A percentile compares a stretch with the other conserved stretches of the same genome.
phyloP scores from a whole-genome alignment of 2,888 invertebrate species.

The Pinctada fucata region DNA sequence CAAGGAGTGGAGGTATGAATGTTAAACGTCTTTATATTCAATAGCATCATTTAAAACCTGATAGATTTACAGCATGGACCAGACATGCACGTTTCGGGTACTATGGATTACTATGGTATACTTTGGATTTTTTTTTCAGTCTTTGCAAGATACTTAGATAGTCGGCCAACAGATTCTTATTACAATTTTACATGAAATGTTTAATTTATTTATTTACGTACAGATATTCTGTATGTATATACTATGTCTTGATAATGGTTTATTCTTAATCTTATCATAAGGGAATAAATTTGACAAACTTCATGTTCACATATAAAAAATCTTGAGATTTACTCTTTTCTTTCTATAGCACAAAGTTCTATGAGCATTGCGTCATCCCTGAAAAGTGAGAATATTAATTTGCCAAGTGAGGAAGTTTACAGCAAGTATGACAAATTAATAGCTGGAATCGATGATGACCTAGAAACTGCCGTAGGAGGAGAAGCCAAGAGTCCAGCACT shows the following conservation, averaged over 20 bases:
- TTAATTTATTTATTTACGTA: too few relatives aligned
- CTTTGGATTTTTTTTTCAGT: not conserved
- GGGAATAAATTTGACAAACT: too few relatives aligned
- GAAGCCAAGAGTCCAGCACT: slow-evolving; percentile 40
- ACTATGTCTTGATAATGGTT: too few relatives aligned
- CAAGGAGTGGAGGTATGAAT: slow-evolving; percentile 30
- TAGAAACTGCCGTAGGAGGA: slow-evolving; percentile 53
- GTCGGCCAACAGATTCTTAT: not conserved
- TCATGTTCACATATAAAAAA: too few relatives aligned
- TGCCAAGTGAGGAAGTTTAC: slow-evolving; percentile 62
- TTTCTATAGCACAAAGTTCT: slow-evolving; percentile 44
- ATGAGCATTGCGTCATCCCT: slow-evolving; percentile 59
- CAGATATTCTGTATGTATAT: too few relatives aligned
- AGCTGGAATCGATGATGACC: slow-evolving; percentile 54
- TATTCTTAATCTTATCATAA: too few relatives aligned
- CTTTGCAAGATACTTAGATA: not conserved
- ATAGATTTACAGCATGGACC: too few relatives aligned
- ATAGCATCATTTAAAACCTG: too few relatives aligned
- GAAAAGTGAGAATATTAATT: slow-evolving; percentile 54
- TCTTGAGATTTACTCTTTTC: not conserved
- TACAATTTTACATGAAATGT: too few relatives aligned
- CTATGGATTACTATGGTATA: not conserved
- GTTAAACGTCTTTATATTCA: too few relatives aligned
- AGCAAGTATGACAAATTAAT: slow-evolving; percentile 62
- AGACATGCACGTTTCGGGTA: not conserved